Evolutionary conservation across 2,113 vertebrate species (phyloP), one percentile per base, ranked within the genome.

Genomic region (Labrus mixtus): DNA sequence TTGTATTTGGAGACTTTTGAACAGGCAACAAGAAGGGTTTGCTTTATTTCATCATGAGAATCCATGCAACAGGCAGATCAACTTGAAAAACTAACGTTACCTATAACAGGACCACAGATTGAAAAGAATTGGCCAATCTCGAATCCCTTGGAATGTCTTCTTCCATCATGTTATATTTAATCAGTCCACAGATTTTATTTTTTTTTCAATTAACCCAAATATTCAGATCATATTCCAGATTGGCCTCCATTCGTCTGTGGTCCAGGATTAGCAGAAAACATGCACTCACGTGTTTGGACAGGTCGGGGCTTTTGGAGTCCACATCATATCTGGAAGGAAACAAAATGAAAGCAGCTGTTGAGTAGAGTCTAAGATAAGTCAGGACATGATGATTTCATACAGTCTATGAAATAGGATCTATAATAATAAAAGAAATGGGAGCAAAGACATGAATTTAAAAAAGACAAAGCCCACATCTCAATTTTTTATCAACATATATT

Each of bases 231-330:
- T 11, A 63, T 17, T 56, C 20, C 59, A 79, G 36, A 76, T 29
- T 57, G 56, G 58, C 43, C 57, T 84, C 62, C 70, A 67, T 81
- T 79, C 66, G 81, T 81, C 77, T 67, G 68, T 63, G 79, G 73
- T 70, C 79, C 37, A 73, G 68, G 23, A 56, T 20, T 36, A 22
- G 68, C 4, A 33, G 29, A 71, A 19, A 37, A 10, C 3, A 10
- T 58, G 33, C 36, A 95, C 97, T 97, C 92, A 99, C 97, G 3
- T 99, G 97, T 93, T 98, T 99, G 78, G 97, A 97, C 60, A 99
- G 92, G 81, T 98, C 97, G 0, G 97, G 96, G 88, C 97, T 99
- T 93, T 98, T 98, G 54, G 97, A 98, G 88, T 99, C 97, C 23
- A 98, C 97, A 63, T 99, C 97, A 22, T 98, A 99, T 76, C 97